Conservation (phyloP, 2,888 invertebrate species). For the Mayetiola destructor region DNA sequence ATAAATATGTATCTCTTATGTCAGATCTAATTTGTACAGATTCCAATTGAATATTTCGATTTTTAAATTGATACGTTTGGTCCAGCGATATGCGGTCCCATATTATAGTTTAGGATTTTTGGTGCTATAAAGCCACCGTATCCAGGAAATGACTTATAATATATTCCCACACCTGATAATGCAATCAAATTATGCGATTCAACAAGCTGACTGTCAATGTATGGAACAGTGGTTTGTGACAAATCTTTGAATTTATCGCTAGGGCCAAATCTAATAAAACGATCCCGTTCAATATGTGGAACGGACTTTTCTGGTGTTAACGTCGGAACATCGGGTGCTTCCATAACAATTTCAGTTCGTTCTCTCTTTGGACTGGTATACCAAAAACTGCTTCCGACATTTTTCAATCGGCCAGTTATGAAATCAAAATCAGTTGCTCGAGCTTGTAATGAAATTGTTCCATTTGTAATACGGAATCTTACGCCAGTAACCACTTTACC, state of each 20-base stretch:
- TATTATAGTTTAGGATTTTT: constrained; percentile 25
- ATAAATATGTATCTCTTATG: too few relatives aligned
- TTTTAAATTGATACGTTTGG: too few relatives aligned
- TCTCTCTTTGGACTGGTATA: neutral
- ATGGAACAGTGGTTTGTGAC: constrained; percentile 31
- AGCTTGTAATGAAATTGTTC: constrained; percentile 63
- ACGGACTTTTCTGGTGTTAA: constrained; percentile 21
- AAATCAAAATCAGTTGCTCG: constrained; percentile 58
- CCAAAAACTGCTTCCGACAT: constrained; percentile 18
- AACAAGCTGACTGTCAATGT: constrained; percentile 39
- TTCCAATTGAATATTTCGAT: too few relatives aligned
- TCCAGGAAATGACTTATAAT: constrained; percentile 36
- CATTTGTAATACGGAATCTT: constrained; percentile 53
- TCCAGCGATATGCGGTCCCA: neutral
- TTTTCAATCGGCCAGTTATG: constrained; percentile 45
- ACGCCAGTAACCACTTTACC: constrained; percentile 48
- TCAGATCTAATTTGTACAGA: too few relatives aligned
- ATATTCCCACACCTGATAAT: constrained; percentile 39
- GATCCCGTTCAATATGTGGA: constrained; percentile 32
- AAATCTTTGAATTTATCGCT: constrained; percentile 39
- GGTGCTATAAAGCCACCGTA: constrained; percentile 40
- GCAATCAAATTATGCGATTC: constrained; percentile 35
- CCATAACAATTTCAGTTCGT: constrained; percentile 28
- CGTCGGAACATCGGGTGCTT: constrained; percentile 32
- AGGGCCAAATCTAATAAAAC: constrained; percentile 37